Percentiles rank a stretch among this genome's conserved stretches.
These are phyloP conservation scores for Scaptomyza flava DNA, from an alignment of 2,888 invertebrate species.

Conservation along the genomic window DNA sequence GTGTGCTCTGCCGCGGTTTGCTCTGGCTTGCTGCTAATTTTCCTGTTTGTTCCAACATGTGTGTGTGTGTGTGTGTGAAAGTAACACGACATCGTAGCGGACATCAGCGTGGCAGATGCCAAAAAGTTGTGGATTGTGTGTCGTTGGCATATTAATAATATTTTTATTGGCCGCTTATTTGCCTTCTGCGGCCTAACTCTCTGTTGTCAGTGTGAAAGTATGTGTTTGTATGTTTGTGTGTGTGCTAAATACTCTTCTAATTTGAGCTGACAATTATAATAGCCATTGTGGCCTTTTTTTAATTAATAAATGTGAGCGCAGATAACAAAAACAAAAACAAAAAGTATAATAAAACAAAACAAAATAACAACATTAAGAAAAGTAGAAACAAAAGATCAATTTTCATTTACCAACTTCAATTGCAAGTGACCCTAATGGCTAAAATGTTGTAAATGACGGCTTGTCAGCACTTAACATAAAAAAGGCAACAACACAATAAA, in stretches of 20 bases:
- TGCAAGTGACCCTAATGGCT: background rate
- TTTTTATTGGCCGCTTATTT: conserved; percentile 75
- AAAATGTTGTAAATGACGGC: background rate
- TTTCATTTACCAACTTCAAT: conserved; percentile 11
- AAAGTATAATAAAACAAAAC: background rate
- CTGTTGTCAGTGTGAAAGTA: background rate
- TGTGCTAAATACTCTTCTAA: conserved; percentile 15
- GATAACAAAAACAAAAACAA: conserved; percentile 30
- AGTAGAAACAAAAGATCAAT: conserved; percentile 15
- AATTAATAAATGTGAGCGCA: conserved; percentile 55
- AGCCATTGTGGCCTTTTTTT: conserved; percentile 42
- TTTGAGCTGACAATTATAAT: conserved; percentile 46
- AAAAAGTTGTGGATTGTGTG: conserved; percentile 51
- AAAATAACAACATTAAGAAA: background rate
- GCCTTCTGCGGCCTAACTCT: conserved; percentile 50
- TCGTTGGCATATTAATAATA: conserved; percentile 71
- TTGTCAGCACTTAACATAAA: background rate
- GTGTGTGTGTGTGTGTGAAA: conserved; percentile 11
- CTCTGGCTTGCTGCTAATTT: conserved; percentile 52
- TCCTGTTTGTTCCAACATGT: conserved; percentile 17
- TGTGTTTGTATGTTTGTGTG: too few relatives aligned
- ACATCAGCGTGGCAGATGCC: conserved; percentile 50
- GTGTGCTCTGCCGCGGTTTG: conserved; percentile 18
- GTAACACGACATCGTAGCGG: conserved; percentile 33
- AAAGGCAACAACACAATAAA: background rate